These are phyloP conservation scores for Neoniphon sammara DNA, from an alignment of 2,797 vertebrate species.

Conservation along the genomic window DNA sequence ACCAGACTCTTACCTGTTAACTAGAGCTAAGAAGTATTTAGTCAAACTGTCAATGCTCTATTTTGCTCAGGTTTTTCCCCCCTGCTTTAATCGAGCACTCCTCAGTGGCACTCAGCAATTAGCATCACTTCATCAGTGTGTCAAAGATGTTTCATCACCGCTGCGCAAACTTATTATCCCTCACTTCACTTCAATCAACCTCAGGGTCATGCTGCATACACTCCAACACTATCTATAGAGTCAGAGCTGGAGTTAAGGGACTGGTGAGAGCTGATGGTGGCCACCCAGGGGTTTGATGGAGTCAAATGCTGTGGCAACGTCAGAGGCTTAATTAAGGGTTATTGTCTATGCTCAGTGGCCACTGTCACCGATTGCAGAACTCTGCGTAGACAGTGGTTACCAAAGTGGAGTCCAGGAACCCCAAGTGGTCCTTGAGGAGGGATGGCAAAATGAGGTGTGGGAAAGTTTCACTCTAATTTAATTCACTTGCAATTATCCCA, in stretches of 20 bases:
- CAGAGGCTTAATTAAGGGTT: slow-evolving; percentile 59
- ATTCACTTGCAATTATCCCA: background rate
- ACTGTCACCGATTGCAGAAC: slow-evolving; percentile 31
- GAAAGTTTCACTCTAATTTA: background rate
- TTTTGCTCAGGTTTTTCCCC: slow-evolving; percentile 10
- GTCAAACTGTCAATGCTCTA: slow-evolving; percentile 43
- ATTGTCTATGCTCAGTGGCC: slow-evolving; percentile 48
- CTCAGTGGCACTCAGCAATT: slow-evolving; percentile 75
- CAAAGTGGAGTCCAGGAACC: slow-evolving; percentile 38
- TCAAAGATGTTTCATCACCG: slow-evolving; percentile 63
- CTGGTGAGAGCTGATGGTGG: slow-evolving; percentile 51
- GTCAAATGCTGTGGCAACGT: slow-evolving; percentile 42
- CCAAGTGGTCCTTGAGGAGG: slow-evolving; percentile 6
- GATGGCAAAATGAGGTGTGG: slow-evolving; percentile 1
- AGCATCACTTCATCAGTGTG: slow-evolving; percentile 73
- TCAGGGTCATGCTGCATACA: slow-evolving; percentile 56
- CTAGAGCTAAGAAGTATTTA: slow-evolving; percentile 35
- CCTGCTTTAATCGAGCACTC: slow-evolving; percentile 64
- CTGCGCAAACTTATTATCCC: slow-evolving; percentile 71
- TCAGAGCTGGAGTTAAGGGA: slow-evolving; percentile 43
- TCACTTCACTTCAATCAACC: slow-evolving; percentile 74
- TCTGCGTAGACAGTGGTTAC: slow-evolving; percentile 8
- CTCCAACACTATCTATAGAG: slow-evolving; percentile 43
- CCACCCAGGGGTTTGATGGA: slow-evolving; percentile 49
- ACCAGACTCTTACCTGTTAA: background rate